Percentiles rank a stretch among this genome's conserved stretches.
Conservation (phyloP, 2,113 vertebrate genomes). For the Centropus bengalensis region DNA sequence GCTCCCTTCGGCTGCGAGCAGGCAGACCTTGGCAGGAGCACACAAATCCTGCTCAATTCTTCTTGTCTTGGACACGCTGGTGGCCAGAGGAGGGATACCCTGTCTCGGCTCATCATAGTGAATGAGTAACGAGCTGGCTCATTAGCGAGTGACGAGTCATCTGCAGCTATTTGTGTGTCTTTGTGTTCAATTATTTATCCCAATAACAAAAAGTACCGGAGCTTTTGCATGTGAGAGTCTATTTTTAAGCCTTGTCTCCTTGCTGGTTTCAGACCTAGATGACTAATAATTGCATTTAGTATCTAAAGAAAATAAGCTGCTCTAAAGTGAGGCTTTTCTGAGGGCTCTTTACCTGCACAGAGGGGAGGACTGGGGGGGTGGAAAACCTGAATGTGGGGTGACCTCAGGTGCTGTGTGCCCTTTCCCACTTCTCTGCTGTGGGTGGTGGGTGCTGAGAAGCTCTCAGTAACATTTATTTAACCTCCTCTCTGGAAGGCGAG, state of each 20-base stretch:
- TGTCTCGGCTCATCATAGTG: fast-evolving
- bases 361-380: background rate
- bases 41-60: background rate
- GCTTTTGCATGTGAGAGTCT: background rate
- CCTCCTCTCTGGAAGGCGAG: slow-evolving; percentile 74
- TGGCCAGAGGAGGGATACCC: background rate
- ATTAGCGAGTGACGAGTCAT: background rate
- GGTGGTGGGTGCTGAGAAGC: background rate
- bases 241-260: slow-evolving; percentile 46
- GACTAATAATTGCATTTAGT: background rate
- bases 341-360: background rate
- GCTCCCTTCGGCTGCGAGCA: background rate
- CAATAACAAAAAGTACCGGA: background rate
- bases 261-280: background rate
- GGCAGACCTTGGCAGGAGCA: background rate
- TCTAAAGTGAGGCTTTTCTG: background rate
- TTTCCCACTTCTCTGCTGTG: background rate
- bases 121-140: background rate
- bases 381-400: background rate
- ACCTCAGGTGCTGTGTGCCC: background rate
- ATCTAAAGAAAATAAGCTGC: background rate
- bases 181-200: slow-evolving; percentile 51
- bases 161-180: slow-evolving; percentile 36
- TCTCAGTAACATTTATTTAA: background rate
- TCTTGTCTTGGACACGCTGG: fast-evolving